These are phyloP conservation scores for Miniopterus natalensis DNA, from an alignment of 2,113 vertebrate species.

Conservation along the genomic window DNA sequence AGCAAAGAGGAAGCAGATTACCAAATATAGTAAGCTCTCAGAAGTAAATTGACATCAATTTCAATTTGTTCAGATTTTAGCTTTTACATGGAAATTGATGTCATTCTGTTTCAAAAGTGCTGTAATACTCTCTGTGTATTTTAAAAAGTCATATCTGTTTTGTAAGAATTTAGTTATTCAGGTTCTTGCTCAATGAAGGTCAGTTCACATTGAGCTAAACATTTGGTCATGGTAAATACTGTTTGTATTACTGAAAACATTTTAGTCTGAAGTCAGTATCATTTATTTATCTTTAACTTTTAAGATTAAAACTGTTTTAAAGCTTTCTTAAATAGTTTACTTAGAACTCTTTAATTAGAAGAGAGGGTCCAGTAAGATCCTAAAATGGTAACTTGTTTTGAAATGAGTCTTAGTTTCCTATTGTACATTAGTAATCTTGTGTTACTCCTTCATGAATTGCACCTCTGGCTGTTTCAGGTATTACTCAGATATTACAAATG, in stretches of 20 bases:
- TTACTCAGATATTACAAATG: constrained; percentile 19
- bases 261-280: constrained; percentile 30
- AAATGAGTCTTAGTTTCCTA: constrained; percentile 36
- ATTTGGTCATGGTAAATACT: constrained; percentile 26
- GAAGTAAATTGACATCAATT: constrained; percentile 60
- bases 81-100: constrained; percentile 48
- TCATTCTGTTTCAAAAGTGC: neutral
- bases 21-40: constrained; percentile 58
- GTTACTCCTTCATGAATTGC: constrained; percentile 29
- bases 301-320: constrained; percentile 51
- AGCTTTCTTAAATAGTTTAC: constrained; percentile 35
- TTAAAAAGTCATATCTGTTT: constrained; percentile 38
- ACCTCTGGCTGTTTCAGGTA: constrained; percentile 14
- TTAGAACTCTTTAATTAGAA: constrained; percentile 50
- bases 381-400: constrained; percentile 34
- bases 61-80: constrained; percentile 60
- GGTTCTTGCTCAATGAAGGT: constrained; percentile 5
- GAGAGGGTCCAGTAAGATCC: neutral
- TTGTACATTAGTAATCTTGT: constrained; percentile 27
- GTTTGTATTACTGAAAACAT: constrained; percentile 45
- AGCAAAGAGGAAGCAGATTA: constrained; percentile 64
- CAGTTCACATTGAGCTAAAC: constrained; percentile 44
- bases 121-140: neutral
- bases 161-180: constrained; percentile 17
- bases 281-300: constrained; percentile 48